Evolutionary conservation across 2,113 vertebrate genomes (phyloP).

Genomic region (Capreolus pygargus): DNA sequence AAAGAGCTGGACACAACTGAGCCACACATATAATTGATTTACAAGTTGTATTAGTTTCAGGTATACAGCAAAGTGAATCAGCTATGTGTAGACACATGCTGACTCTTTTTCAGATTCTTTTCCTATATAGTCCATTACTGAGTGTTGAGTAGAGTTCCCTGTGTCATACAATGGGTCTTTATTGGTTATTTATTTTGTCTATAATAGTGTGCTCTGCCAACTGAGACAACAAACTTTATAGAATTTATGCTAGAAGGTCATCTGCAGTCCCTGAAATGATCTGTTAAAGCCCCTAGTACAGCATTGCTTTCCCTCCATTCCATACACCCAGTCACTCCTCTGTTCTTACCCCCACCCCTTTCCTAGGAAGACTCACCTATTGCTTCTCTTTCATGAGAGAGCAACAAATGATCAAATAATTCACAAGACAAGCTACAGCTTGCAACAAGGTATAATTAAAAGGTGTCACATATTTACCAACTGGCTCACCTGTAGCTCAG

Average conservation of each 20-base stretch:
- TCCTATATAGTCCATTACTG: not conserved
- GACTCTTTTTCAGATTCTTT: not conserved
- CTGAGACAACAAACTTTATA: not conserved
- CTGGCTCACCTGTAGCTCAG: conserved; percentile 77
- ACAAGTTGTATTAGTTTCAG: not conserved
- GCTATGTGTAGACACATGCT: not conserved
- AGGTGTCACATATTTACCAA: conserved; percentile 77
- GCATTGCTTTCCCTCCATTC: not conserved
- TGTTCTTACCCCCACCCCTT: not conserved
- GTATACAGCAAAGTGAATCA: not conserved
- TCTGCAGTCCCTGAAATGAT: not conserved
- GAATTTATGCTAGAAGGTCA: not conserved
- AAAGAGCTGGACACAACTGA: not conserved
- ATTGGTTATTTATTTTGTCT: not conserved
- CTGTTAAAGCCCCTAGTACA: not conserved
- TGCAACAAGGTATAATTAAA: conserved; percentile 79
- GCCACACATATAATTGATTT: not conserved
- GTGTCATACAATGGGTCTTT: not conserved
- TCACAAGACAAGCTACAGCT: conserved; percentile 75
- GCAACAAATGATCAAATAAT: conserved; percentile 59
- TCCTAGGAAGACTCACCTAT: conserved; percentile 26
- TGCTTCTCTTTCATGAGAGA: conserved; percentile 59
- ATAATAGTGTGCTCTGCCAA: too few relatives aligned
- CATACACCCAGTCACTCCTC: not conserved
- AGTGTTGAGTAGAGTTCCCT: not conserved